Evolutionary conservation across 2,797 vertebrate species (phyloP), one percentile per base, ranked within the genome.

Genomic region (Gobio occitaniae): DNA sequence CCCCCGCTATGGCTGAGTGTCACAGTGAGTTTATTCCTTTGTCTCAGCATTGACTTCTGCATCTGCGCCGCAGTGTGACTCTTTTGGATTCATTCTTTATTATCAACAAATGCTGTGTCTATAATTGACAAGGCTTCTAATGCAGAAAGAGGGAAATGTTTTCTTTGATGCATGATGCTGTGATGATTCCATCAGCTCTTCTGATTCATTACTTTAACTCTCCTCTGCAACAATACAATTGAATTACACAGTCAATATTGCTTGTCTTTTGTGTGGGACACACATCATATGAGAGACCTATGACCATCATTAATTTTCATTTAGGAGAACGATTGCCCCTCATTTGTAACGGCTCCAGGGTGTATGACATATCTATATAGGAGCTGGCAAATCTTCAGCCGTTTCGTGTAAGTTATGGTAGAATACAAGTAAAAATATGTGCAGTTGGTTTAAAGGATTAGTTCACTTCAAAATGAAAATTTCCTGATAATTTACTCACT

Each of bases 271-370:
- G 74, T 78, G 82, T 70, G 74, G 38, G 74, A 70, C 63, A 79
- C 25, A 16, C 66, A 84, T 19, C 76, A 93, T 94, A 95, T 94
- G 93, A 94, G 91, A 75, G 94, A 94, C 92, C 94, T 94, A 90
- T 94, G 92, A 93, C 95, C 93, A 93, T 93, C 93, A 95, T 96
- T 95, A 94, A 94, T 95, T 95, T 95, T 94, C 93, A 95, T 95
- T 95, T 94, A 92, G 69, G 91, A 92, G 93, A 94, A 95, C 93
- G 95, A 95, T 95, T 93, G 92, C 93, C 91, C 93, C 92, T 93
- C 90, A 89, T 93, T 91, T 92, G 91, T 94, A 94, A 94, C 91
- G 92, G 90, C 92, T 93, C 91, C 92, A 69, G 86, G 88, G 89
- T 89, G 92, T 88, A 11, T 72, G 83, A 84, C 44, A 47, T 32